Base-by-base conservation (phyloP, 2,113 vertebrate genomes). In the Struthio camelus region DNA sequence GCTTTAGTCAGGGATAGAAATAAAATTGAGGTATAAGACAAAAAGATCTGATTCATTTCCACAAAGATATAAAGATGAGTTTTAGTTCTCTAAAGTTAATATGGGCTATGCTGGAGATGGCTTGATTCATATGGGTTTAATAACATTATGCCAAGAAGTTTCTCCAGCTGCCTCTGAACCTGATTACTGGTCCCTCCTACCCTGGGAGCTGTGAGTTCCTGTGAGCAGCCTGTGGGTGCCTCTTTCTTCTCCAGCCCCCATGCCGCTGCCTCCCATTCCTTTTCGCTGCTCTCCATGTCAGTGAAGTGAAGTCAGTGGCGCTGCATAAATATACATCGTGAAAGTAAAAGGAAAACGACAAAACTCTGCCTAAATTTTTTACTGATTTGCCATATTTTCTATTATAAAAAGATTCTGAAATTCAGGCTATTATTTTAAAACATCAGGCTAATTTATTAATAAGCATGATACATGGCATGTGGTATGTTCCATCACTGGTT, bases 191-290 rank as follows among this genome's bases (percentile, higher is more conserved):
- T 46, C 0, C 13, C 28, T 69, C 22, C 42, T 64, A 38, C 0
- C 0, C 54, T 65, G 67, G 34, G 64, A 59, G 2, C 4, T 78
- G 5, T 2, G 3, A 16, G 14, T 44, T 18, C 30, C 28, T 1
- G 10, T 83, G 34, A 14, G 23, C 11, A 9, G 9, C 27, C 42
- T 67, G 11, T 1, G n/a, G 34, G 36, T 62, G 23, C 10, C 14
- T 78, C n/a, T 64, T 24, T 38, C 2, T 51, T 69, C 72, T 42
- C 14, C 71, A 86, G 28, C 9, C 34, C 34, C n/a, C 12, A 20
- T 62, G 65, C 4, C 5, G 10, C 17, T 48, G 18, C 30, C 13
- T 80, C 42, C 34, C 2, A 1, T 12, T 42, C 32, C 10, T 85
- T 32, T 11, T 38, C 27, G 38, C 36, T 58, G 32, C 28, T 53